A percentile compares a stretch with the other conserved stretches of the same genome.
Evolutionary conservation across 1,140 invertebrate species (phyloP).

Genomic region (Yoshiicerus persimilis): DNA sequence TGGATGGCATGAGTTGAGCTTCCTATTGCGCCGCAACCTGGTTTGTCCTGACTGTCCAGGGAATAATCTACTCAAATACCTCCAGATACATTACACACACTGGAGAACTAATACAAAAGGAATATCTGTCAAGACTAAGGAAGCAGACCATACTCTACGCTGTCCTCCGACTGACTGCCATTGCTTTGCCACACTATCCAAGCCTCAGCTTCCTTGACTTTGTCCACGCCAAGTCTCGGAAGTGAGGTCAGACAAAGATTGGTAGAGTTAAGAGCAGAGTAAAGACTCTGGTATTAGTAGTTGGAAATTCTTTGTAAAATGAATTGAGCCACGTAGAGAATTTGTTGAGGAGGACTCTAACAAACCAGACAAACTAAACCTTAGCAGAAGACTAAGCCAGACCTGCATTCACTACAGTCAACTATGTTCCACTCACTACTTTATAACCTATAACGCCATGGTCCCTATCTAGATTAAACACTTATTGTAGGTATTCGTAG

Average conservation of each 20-base stretch:
- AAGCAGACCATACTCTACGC: background rate
- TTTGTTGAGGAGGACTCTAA: background rate
- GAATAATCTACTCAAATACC: background rate
- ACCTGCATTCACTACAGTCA: no score
- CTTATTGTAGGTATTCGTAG: no score
- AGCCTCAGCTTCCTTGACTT: background rate
- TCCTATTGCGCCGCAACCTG: background rate
- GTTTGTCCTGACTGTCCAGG: background rate
- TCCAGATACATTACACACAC: background rate
- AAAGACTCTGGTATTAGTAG: background rate
- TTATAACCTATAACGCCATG: background rate
- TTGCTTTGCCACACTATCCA: background rate
- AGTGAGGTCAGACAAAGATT: background rate
- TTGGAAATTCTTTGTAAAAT: background rate
- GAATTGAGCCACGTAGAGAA: conserved; percentile 6
- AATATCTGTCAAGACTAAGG: background rate
- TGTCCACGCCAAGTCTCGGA: background rate
- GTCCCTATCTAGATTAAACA: no score
- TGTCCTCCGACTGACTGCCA: background rate
- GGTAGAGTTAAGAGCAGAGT: background rate
- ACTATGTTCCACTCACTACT: background rate
- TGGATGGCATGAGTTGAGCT: background rate
- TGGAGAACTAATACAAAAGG: background rate
- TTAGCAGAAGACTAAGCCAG: no score
- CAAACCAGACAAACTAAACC: background rate